Evolutionary conservation across 2,797 vertebrate genomes (phyloP).

Genomic region (Tragelaphus eurycerus): DNA sequence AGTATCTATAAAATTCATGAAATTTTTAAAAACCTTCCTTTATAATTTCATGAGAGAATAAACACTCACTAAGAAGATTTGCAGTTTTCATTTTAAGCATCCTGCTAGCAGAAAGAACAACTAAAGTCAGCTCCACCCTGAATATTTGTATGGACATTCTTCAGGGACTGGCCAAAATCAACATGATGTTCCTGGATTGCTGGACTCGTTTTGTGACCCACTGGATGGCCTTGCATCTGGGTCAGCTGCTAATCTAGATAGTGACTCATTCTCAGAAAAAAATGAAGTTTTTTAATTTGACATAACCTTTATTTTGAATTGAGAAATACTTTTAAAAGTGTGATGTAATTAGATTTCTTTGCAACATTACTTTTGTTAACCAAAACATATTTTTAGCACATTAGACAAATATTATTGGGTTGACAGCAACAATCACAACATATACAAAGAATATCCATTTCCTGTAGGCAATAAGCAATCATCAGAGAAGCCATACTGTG

Average conservation of each 20-base stretch:
- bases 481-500: neutral
- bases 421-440: neutral
- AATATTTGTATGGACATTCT: constrained; percentile 50
- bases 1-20: neutral
- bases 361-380: neutral
- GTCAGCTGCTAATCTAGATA: neutral
- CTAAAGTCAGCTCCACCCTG: constrained; percentile 25
- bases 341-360: constrained; percentile 40
- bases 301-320: constrained; percentile 40
- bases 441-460: constrained; percentile 4
- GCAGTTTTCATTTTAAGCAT: constrained; percentile 39
- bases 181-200: constrained; percentile 49
- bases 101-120: constrained; percentile 32
- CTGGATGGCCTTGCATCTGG: neutral
- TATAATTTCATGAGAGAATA: neutral
- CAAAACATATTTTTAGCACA: constrained; percentile 32
- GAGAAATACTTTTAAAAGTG: constrained; percentile 11
- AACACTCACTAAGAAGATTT: neutral
- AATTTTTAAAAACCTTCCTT: neutral
- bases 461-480: neutral
- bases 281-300: constrained; percentile 58
- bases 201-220: constrained; percentile 22
- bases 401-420: neutral
- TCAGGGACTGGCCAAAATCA: constrained; percentile 43
- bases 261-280: constrained; percentile 39